phyloP scores from a whole-genome alignment of 2,113 vertebrate genomes.

The Empidonax alnorum region DNA sequence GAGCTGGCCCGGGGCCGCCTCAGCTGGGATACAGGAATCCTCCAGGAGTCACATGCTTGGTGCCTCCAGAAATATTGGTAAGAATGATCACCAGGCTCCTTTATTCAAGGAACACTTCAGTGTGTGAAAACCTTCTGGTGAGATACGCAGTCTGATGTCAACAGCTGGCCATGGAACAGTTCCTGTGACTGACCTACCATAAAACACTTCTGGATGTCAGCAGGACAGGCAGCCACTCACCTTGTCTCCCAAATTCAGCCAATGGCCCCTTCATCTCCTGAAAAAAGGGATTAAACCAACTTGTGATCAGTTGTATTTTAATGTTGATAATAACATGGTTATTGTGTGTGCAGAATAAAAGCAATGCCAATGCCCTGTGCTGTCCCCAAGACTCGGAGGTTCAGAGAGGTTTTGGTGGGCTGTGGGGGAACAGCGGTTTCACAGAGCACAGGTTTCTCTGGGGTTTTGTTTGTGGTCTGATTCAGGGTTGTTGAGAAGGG shows the following conservation, averaged over 20 bases:
- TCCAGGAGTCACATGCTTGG: accelerated
- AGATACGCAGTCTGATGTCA: accelerated
- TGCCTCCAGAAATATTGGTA: background rate
- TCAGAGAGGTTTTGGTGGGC: background rate
- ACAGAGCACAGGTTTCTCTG: accelerated
- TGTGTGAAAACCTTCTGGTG: background rate
- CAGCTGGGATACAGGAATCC: background rate
- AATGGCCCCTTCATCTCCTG: constrained; percentile 82
- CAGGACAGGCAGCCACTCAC: constrained; percentile 66
- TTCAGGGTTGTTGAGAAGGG: background rate
- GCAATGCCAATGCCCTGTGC: background rate
- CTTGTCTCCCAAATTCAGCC: constrained; percentile 88
- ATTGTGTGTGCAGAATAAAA: background rate
- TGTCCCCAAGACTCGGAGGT: background rate
- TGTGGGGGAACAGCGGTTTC: background rate
- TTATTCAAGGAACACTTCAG: background rate
- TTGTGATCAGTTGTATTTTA: background rate
- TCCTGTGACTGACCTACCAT: background rate
- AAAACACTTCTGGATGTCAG: accelerated
- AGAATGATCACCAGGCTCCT: background rate
- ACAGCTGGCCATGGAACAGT: background rate
- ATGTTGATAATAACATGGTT: background rate
- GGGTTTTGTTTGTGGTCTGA: background rate
- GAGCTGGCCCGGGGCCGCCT: background rate
- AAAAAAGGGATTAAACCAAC: background rate